Percentiles rank a stretch among this genome's conserved stretches.
Conservation (phyloP, 64 coral and sea anemone species). For the Montipora cactus region DNA sequence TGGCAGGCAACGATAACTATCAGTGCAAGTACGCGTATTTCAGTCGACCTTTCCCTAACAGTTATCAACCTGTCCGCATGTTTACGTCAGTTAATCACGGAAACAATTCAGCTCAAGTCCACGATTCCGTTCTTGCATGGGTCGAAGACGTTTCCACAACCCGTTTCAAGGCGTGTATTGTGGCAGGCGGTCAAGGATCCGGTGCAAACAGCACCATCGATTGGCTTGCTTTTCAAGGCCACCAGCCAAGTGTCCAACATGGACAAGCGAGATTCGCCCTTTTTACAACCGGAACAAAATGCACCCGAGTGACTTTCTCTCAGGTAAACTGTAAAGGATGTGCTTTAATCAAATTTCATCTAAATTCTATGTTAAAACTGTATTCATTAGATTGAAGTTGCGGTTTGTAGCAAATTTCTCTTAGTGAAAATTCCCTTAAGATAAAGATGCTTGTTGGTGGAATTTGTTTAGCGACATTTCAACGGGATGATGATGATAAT, state of each 20-base stretch:
- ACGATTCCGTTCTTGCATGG: background rate
- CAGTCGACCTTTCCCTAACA: background rate
- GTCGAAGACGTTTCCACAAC: slow-evolving; percentile 2
- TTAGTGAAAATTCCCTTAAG: too few species aligned
- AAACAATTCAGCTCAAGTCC: background rate
- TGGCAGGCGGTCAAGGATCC: background rate
- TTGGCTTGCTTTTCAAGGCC: too few species aligned
- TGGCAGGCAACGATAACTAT: background rate
- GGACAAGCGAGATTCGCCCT: too few species aligned
- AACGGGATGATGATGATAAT: too few species aligned
- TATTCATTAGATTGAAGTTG: too few species aligned
- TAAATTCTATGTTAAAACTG: too few species aligned
- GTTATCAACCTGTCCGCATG: background rate
- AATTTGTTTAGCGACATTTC: too few species aligned
- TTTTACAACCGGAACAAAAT: background rate
- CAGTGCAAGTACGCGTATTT: background rate
- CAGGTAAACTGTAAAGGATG: background rate
- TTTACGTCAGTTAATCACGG: slow-evolving; percentile 6
- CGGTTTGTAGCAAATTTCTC: too few species aligned
- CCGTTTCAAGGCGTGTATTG: slow-evolving; percentile 15
- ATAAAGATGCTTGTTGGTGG: too few species aligned
- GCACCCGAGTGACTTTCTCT: background rate
- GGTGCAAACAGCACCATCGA: background rate
- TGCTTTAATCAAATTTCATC: background rate
- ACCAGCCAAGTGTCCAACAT: too few species aligned